Evolutionary conservation across 2,797 vertebrate species (phyloP).

Genomic region (Sebastes cheni): DNA sequence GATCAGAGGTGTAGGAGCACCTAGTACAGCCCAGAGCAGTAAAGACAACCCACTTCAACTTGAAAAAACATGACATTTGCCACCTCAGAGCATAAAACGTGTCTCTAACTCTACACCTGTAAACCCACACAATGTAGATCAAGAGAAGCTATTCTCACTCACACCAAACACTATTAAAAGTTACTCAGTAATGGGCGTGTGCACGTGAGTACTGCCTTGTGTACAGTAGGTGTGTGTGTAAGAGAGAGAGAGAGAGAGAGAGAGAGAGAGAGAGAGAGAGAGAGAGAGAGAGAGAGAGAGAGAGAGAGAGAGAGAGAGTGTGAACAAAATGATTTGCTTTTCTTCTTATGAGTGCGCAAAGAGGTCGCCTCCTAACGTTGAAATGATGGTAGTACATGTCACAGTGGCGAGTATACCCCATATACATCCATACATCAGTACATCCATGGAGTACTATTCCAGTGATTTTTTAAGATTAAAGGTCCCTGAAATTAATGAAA

Average conservation of each 20-base stretch:
- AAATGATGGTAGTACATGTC: conserved; percentile 32
- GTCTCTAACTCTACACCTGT: conserved; percentile 76
- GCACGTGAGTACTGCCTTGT: conserved; percentile 11
- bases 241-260: neutral
- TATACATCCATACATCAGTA: no score
- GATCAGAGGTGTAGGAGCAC: conserved; percentile 77
- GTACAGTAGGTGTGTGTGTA: neutral
- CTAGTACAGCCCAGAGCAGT: conserved; percentile 78
- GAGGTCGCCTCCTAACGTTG: conserved; percentile 58
- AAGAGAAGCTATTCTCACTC: conserved; percentile 61
- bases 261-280: neutral
- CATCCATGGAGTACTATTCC: no score
- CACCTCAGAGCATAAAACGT: conserved; percentile 75
- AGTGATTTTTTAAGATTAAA: no score
- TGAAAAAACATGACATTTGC: conserved; percentile 82
- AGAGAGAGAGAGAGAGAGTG: neutral
- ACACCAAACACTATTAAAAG: conserved; percentile 74
- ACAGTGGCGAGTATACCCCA: neutral
- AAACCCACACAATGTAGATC: conserved; percentile 76
- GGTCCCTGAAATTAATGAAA: no score
- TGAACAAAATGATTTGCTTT: no score
- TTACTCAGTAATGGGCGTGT: conserved; percentile 61
- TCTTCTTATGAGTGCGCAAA: conserved; percentile 41
- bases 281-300: neutral
- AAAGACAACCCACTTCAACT: conserved; percentile 81